phyloP scores from a whole-genome alignment of 2,113 vertebrate species.

The Hippocampus guttulatus region DNA sequence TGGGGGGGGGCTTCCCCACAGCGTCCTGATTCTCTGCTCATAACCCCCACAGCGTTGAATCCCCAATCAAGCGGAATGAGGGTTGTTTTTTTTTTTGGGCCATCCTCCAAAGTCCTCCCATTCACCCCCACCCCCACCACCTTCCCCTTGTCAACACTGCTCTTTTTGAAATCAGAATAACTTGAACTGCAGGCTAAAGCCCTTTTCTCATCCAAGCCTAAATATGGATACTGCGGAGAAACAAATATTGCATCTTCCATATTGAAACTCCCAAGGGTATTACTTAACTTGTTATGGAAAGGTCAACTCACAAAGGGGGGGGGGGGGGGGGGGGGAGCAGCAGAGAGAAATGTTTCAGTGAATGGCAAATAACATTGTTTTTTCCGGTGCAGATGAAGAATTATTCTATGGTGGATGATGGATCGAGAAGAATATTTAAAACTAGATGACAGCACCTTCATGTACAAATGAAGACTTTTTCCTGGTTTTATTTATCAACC shows the following conservation, averaged over 20 bases:
- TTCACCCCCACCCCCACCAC: too few species aligned
- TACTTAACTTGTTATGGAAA: constrained; percentile 48
- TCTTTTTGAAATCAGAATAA: constrained; percentile 53
- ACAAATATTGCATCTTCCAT: constrained; percentile 40
- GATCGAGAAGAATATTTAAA: neutral
- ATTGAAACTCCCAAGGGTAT: constrained; percentile 35
- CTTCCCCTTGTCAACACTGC: constrained; percentile 5
- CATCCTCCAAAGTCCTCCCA: constrained; percentile 8
- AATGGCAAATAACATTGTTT: constrained; percentile 26
- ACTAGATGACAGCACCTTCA: neutral
- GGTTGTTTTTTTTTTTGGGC: constrained; percentile 6
- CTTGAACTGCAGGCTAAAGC: constrained; percentile 41
- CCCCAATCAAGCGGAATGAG: constrained; percentile 26
- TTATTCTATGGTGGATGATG: neutral
- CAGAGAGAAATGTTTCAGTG: constrained; percentile 22
- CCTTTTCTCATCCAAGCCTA: constrained; percentile 18
- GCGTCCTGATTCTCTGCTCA: constrained; percentile 17
- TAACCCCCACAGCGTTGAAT: constrained; percentile 26
- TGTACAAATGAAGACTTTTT: neutral
- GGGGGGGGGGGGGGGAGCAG: neutral
- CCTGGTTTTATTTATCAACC: neutral
- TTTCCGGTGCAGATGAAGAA: constrained; percentile 14
- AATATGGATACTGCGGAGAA: constrained; percentile 20
- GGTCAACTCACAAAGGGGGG: constrained; percentile 32
- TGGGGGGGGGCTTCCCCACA: constrained; percentile 12